A percentile compares a stretch with the other conserved stretches of the same genome.
Conservation (phyloP, 1,140 invertebrate species). For the Portunus trituberculatus region DNA sequence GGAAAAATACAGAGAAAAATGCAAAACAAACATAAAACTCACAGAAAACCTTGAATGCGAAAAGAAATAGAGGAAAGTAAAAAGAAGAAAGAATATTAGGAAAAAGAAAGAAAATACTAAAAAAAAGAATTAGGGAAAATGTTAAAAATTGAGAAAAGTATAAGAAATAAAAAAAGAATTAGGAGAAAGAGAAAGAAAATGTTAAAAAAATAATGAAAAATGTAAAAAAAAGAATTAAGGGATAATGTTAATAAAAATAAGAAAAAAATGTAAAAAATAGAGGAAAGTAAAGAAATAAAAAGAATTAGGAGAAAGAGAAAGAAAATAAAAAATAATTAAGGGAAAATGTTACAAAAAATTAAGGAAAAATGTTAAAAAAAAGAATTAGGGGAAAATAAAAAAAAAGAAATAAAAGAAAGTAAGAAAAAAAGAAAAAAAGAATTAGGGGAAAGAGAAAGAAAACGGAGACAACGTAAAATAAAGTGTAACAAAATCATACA, state of each 20-base stretch:
- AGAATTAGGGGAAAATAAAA: not conserved
- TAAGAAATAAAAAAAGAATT: no score
- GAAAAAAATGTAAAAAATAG: not conserved
- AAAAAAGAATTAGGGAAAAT: no score
- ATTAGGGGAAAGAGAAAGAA: not conserved
- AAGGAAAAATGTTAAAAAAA: not conserved
- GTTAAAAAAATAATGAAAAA: not conserved
- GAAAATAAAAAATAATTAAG: no score
- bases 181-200: not conserved
- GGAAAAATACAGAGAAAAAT: no score
- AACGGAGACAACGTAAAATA: not conserved
- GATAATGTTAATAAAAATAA: not conserved
- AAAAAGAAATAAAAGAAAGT: not conserved
- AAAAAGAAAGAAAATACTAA: no score
- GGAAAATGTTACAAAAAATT: not conserved
- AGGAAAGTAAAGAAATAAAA: not conserved
- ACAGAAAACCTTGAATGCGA: no score
- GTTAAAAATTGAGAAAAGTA: no score
- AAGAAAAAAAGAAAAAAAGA: not conserved
- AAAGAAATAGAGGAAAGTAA: no score
- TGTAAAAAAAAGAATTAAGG: not conserved
- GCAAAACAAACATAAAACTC: no score
- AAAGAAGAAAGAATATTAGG: no score
- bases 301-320: no score
- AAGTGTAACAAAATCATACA: no score